These are phyloP conservation scores for Rousettus leschenaultii DNA, from an alignment of 2,113 vertebrate genomes.

Conservation along the genomic window DNA sequence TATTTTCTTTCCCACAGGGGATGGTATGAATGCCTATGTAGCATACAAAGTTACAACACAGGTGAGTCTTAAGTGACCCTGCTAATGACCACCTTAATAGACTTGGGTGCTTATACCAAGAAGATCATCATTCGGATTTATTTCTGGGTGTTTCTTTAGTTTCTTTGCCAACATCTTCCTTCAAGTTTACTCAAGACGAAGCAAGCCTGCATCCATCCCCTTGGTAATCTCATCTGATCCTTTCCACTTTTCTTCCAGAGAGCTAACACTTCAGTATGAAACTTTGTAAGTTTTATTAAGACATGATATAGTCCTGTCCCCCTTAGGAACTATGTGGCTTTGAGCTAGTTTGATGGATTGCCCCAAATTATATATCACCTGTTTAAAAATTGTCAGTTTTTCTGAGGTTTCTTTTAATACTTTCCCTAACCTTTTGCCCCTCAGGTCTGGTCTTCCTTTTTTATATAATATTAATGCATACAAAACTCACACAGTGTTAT, in stretches of 20 bases:
- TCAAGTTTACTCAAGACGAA: slow-evolving; percentile 1
- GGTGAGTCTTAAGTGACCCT: slow-evolving; percentile 80
- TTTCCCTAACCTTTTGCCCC: background rate
- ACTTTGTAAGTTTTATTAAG: slow-evolving; percentile 4
- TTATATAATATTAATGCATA: slow-evolving; percentile 10
- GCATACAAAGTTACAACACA: slow-evolving; percentile 96
- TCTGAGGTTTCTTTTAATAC: background rate
- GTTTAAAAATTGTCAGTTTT: background rate
- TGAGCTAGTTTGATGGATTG: background rate
- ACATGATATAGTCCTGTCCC: background rate
- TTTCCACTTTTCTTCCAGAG: slow-evolving; percentile 20
- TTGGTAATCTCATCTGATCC: slow-evolving; percentile 24
- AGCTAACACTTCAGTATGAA: background rate
- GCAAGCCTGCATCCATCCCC: background rate
- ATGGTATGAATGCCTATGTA: slow-evolving; percentile 98
- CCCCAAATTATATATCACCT: background rate
- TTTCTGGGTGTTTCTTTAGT: slow-evolving; percentile 26
- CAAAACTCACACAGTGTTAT: background rate
- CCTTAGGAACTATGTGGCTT: background rate
- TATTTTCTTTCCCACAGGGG: slow-evolving; percentile 82
- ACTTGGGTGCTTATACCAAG: background rate
- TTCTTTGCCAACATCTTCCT: slow-evolving; percentile 40
- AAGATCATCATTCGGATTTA: background rate
- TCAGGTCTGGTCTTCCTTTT: background rate
- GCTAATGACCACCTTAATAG: background rate